Conservation (phyloP, 2,113 vertebrate genomes). For the Anolis sagrei region DNA sequence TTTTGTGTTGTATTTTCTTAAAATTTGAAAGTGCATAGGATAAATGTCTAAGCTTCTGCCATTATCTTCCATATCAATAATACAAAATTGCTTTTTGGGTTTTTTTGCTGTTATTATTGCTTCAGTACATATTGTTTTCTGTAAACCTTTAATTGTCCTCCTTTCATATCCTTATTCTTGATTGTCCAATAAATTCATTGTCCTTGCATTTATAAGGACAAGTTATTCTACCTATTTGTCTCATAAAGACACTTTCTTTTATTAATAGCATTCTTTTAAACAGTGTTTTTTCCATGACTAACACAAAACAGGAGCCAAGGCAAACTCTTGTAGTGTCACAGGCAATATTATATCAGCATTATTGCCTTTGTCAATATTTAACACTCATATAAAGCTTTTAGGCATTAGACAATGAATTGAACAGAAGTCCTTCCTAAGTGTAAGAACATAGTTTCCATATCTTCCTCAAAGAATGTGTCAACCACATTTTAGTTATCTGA, state of each 20-base stretch:
- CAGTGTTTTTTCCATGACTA: slow-evolving; percentile 11
- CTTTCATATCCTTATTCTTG: background rate
- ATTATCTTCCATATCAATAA: slow-evolving; percentile 8
- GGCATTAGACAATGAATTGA: background rate
- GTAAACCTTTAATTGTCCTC: slow-evolving; percentile 23
- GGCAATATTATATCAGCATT: slow-evolving; percentile 3
- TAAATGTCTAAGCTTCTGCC: background rate
- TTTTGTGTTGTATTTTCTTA: slow-evolving; percentile 14
- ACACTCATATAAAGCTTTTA: slow-evolving; percentile 10
- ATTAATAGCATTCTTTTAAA: slow-evolving; percentile 18
- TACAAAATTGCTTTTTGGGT: background rate
- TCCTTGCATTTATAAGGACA: slow-evolving; percentile 19
- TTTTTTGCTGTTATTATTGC: background rate
- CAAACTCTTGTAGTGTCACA: slow-evolving; percentile 9
- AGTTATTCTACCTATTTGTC: slow-evolving; percentile 12
- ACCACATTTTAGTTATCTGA: background rate
- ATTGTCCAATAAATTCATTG: slow-evolving; percentile 16
- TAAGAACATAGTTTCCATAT: background rate
- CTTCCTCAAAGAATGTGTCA: background rate
- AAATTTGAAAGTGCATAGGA: background rate
- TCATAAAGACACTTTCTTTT: slow-evolving; percentile 32
- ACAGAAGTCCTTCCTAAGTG: background rate
- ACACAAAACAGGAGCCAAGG: slow-evolving; percentile 3
- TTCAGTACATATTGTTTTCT: slow-evolving; percentile 16
- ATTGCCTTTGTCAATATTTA: slow-evolving; percentile 26